Base-by-base conservation (phyloP, 2,113 vertebrate genomes). In the Tragelaphus strepsiceros region DNA sequence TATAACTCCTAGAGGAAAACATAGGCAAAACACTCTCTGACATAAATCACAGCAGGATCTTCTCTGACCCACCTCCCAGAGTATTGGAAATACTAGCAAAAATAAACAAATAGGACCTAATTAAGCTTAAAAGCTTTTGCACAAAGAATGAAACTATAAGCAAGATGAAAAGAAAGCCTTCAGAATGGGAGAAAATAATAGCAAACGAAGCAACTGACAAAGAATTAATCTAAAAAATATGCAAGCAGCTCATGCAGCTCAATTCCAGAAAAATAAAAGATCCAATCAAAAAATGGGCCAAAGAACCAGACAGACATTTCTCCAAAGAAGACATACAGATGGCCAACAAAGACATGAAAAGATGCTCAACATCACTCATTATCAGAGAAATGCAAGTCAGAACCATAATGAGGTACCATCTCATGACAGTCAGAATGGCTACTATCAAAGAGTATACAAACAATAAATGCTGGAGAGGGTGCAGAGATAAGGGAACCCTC, bases 91-190 rank as follows among this genome's bases (percentile, higher is more conserved):
- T 64, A 64, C 32, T 32, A 64, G 61, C 61, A 32, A 32, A 64
- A 64, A 7, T 64, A 64, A 64, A 32, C 30, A 64, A 16, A 64
- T 64, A 3, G 30, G 14, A 64, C 30, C 30, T 64, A 64, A 32
- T 64, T 64, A 64, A 64, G 16, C 30, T 32, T 32, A 32, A 64
- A 64, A 32, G 30, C 61, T 64, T 32, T 64, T 64, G 30, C 61
- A 64, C 61, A 32, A 32, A 0, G 1, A 8, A 64, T 0, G 14
- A 8, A 32, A 64, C 30, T 32, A 16, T 32, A 32, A 32, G 15
- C 61, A 64, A 64, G 61, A 15, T 64, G 61, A 64, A 64, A 64
- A 64, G 30, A 32, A 7, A 64, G 61, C 61, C 61, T 64, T 64
- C 61, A 32, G 6, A 32, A 32, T 61, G 59, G 59, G 26, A 30